Evolutionary conservation across 2,888 invertebrate species (phyloP), one percentile per base, ranked within the genome.

Genomic region (Brachyopa scutellaris): DNA sequence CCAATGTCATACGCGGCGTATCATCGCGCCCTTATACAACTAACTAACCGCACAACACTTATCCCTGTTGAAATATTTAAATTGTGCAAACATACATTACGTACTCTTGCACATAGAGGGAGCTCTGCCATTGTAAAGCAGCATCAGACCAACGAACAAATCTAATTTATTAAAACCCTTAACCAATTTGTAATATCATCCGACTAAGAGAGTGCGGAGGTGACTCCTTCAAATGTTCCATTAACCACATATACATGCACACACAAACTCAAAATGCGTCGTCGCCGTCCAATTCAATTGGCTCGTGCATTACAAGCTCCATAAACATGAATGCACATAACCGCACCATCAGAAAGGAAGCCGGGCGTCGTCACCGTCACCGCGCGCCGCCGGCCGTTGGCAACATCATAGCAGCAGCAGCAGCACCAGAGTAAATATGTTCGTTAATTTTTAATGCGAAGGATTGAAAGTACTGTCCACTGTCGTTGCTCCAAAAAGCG

Each of bases 111-210:
- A 38, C 6, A 6, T 26, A n/a, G n/a, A n/a, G n/a, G n/a, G 9
- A n/a, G 8, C 15, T 29, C 8, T n/a, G 66, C 40, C 55, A 59
- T 70, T 45, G 69, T 6, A 5, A 26, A 26, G 26, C 26, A 5
- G 26, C 59, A 69, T 70, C 62, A 76, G 47, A 47, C 47, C 53
- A 70, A 47, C 72, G 70, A 72, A 77, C 62, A 82, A 72, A 77
- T 82, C 77, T 77, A 77, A 82, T 82, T 82, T 77, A 82, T 82
- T 77, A 82, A 82, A 77, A 72, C 66, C 82, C 82, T 77, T 82
- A 82, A 82, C 82, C 77, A 82, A 82, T 82, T 77, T 82, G 82
- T 82, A 82, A 82, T 59, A 72, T 72, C 82, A 82, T 70, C 82
- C 70, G 57, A 21, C 21, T 15, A 15, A 21, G 36, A 64, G 66